A percentile compares a stretch with the other conserved stretches of the same genome.
phyloP scores from a whole-genome alignment of 2,113 vertebrate genomes.

The Andinoacara biseriatus region DNA sequence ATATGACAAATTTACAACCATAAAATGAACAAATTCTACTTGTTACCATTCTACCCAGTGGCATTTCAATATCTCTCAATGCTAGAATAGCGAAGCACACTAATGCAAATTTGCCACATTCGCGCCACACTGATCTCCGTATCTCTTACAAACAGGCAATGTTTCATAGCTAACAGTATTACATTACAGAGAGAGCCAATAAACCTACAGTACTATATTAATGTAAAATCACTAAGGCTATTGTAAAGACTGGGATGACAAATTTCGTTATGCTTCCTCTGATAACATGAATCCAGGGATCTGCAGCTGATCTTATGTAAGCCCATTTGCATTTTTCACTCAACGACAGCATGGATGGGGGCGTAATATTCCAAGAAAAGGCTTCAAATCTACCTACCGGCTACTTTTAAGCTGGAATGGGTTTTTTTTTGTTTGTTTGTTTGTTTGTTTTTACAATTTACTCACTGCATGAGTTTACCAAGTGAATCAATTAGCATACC shows the following conservation, averaged over 20 bases:
- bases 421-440: too few relatives aligned
- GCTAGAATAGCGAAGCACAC: neutral
- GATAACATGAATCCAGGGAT: neutral
- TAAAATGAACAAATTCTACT: neutral
- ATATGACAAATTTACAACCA: neutral
- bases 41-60: neutral
- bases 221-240: neutral
- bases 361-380: accelerated
- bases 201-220: neutral
- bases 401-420: neutral
- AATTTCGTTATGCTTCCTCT: neutral
- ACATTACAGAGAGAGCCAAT: neutral
- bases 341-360: neutral
- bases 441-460: neutral
- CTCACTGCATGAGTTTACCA: neutral
- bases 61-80: neutral
- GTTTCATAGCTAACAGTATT: neutral
- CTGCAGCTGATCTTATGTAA: constrained; percentile 5
- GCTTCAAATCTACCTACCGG: neutral
- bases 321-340: neutral
- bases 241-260: neutral
- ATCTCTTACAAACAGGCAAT: neutral
- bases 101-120: neutral
- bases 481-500: neutral
- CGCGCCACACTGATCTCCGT: neutral